Conservation (phyloP, 2,113 vertebrate species). For the Apeltes quadracus region DNA sequence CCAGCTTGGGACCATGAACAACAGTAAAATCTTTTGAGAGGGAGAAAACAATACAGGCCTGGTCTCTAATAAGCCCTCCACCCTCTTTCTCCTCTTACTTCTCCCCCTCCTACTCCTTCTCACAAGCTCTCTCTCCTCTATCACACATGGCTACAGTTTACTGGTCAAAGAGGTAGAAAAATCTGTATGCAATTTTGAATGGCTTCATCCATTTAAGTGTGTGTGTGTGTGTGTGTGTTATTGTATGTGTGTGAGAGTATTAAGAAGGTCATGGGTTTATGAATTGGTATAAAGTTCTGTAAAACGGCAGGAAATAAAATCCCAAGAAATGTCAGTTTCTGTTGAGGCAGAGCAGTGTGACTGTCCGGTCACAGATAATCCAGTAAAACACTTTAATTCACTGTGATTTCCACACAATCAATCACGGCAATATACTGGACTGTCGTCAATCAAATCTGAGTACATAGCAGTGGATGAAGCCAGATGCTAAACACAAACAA, state of each 20-base stretch:
- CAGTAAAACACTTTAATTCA: slow-evolving; percentile 55
- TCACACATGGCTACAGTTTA: slow-evolving; percentile 43
- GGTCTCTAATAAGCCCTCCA: slow-evolving; percentile 47
- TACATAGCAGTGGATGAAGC: slow-evolving; percentile 38
- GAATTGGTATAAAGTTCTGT: slow-evolving; percentile 46
- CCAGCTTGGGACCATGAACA: slow-evolving; percentile 69
- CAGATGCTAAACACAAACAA: slow-evolving; percentile 56
- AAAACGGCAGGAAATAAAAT: slow-evolving; percentile 49
- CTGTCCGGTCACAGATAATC: slow-evolving; percentile 63
- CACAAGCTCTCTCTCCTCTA: slow-evolving; percentile 44
- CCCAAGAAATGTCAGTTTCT: slow-evolving; percentile 49
- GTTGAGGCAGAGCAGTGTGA: slow-evolving; percentile 50
- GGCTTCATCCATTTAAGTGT: slow-evolving; percentile 5
- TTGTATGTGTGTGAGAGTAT: slow-evolving; percentile 27
- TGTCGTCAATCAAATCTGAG: slow-evolving; percentile 56
- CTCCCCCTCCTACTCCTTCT: slow-evolving; percentile 11
- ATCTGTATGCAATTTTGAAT: slow-evolving; percentile 27
- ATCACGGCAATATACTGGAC: slow-evolving; percentile 54
- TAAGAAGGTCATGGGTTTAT: slow-evolving; percentile 34
- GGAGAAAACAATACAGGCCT: slow-evolving; percentile 61
- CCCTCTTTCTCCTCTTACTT: slow-evolving; percentile 2
- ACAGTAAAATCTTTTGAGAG: slow-evolving; percentile 70
- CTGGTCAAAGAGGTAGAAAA: slow-evolving; percentile 19
- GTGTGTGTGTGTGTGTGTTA: background rate
- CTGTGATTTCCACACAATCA: slow-evolving; percentile 63